Evolutionary conservation across 2,888 invertebrate genomes (phyloP).

Genomic region (Arctia plantaginis): DNA sequence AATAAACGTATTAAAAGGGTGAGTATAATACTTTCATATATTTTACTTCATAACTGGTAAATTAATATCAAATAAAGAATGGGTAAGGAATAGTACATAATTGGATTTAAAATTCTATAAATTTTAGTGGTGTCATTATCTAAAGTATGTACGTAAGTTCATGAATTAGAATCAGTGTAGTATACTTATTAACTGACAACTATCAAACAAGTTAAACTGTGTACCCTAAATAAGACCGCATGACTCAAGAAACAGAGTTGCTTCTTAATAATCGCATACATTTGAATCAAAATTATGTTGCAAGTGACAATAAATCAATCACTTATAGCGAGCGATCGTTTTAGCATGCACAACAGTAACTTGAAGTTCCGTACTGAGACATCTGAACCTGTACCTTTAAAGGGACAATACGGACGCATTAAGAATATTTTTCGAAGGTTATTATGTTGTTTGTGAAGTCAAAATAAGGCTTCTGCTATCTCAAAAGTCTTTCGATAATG

Average conservation of each 20-base stretch:
- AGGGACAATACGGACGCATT: conserved; percentile 33
- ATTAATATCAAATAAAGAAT: not conserved
- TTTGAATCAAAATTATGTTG: conserved; percentile 29
- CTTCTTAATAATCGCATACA: conserved; percentile 18
- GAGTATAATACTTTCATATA: too few species aligned
- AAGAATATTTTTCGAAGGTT: conserved; percentile 24
- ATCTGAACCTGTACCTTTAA: conserved; percentile 38
- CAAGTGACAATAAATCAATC: conserved; percentile 46
- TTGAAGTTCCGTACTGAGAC: conserved; percentile 17
- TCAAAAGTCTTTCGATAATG: not conserved
- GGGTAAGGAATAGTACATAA: not conserved
- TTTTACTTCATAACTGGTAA: too few species aligned
- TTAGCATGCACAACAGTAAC: conserved; percentile 46
- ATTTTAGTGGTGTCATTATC: not conserved
- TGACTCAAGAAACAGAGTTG: not conserved
- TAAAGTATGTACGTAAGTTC: too few species aligned
- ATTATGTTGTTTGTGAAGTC: conserved; percentile 18
- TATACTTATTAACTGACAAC: not conserved
- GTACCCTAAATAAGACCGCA: conserved; percentile 3
- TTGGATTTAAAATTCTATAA: too few species aligned
- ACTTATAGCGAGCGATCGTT: conserved; percentile 31
- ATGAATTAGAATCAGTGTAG: not conserved
- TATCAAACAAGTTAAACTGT: conserved; percentile 17
- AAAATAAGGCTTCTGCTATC: conserved; percentile 33
- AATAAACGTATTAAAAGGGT: too few species aligned